Conservation (phyloP, 2,888 invertebrate species). For the Agrenia bidenticulata region DNA sequence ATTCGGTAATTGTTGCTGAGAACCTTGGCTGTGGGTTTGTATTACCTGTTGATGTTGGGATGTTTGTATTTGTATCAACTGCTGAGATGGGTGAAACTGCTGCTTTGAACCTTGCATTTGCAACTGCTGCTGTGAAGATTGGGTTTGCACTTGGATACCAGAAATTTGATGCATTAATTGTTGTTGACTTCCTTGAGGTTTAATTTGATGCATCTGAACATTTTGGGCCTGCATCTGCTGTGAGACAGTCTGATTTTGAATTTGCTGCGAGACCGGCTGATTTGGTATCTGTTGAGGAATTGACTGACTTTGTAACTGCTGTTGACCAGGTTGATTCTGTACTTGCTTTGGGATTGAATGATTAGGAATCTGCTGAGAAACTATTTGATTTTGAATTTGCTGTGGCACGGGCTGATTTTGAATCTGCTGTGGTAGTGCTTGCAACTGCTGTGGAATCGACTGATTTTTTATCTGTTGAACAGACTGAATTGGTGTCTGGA, state of each 20-base stretch:
- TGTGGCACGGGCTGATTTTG: constrained; percentile 17
- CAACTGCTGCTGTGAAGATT: not conserved
- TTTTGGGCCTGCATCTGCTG: constrained; percentile 19
- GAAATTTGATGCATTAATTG: not conserved
- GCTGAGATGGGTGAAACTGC: not conserved
- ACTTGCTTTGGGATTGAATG: constrained; percentile 18
- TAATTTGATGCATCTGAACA: constrained; percentile 5
- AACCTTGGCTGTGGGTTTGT: constrained; percentile 10
- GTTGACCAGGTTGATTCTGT: not conserved
- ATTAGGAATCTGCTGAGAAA: constrained; percentile 11
- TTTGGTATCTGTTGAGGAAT: constrained; percentile 19
- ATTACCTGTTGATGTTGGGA: constrained; percentile 14
- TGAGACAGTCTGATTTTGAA: constrained; percentile 11
- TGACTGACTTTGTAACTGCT: too few species aligned
- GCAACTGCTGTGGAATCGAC: constrained; percentile 6
- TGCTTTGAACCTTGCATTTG: not conserved
- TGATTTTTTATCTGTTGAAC: constrained; percentile 4
- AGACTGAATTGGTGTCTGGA: not conserved
- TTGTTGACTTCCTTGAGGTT: constrained; percentile 13
- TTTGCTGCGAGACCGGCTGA: constrained; percentile 10
- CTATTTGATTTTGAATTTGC: constrained; percentile 17
- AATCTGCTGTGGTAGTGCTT: not conserved
- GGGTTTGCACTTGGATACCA: not conserved
- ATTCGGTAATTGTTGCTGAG: constrained; percentile 20
- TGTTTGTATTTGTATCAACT: constrained; percentile 18